Percentiles rank a stretch among this genome's conserved stretches.
Conservation (phyloP, 2,888 invertebrate species). For the Philopedon plagiatum region DNA sequence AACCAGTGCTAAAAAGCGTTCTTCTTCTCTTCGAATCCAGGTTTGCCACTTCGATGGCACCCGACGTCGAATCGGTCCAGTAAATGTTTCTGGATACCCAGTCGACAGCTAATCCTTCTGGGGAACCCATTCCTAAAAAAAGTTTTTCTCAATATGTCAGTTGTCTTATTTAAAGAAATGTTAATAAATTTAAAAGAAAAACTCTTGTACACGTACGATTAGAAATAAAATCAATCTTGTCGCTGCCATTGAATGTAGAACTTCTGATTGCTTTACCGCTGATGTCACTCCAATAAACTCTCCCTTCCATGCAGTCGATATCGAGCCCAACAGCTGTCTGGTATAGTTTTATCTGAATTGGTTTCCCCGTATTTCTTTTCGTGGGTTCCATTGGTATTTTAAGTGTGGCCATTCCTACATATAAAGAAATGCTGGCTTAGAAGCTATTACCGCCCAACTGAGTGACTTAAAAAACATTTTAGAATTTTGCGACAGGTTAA, state of each 20-base stretch:
- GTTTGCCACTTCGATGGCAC: conserved; percentile 91
- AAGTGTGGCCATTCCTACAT: conserved; percentile 84
- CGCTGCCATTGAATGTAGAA: conserved; percentile 83
- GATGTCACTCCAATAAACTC: conserved; percentile 95
- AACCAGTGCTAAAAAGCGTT: conserved; percentile 81
- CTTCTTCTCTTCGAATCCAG: conserved; percentile 83
- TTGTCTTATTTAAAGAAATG: no score
- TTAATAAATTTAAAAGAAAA: no score
- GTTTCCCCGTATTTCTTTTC: conserved; percentile 79
- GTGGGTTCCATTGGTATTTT: conserved; percentile 82
- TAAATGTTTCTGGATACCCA: conserved; percentile 94
- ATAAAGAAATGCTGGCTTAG: no score
- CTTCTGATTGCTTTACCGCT: conserved; percentile 82
- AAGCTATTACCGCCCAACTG: no score
- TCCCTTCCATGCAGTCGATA: conserved; percentile 89
- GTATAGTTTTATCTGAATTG: conserved; percentile 81
- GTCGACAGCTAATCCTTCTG: conserved; percentile 95
- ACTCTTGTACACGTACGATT: conserved; percentile 57
- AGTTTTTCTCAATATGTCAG: no score
- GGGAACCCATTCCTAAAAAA: conserved; percentile 82
- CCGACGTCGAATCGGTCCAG: conserved; percentile 94
- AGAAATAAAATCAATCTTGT: conserved; percentile 74
- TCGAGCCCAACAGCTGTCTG: conserved; percentile 94
- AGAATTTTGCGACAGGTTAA: no score
- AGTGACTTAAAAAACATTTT: no score